Evolutionary conservation across 2,113 vertebrate genomes (phyloP), one percentile per base, ranked within the genome.

Genomic region (Thunnus thynnus): DNA sequence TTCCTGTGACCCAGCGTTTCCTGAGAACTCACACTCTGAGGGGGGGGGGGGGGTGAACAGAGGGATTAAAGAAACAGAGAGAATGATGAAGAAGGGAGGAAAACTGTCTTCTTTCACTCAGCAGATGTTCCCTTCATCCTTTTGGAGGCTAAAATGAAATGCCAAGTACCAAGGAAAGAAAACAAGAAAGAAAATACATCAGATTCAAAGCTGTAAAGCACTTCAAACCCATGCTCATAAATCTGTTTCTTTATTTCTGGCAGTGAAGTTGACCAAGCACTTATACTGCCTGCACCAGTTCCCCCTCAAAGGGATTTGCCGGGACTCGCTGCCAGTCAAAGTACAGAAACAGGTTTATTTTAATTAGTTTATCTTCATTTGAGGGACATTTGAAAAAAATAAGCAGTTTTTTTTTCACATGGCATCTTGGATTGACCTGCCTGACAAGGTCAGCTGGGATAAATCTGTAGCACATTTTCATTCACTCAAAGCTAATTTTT

Each of bases 1-100:
- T 82, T 32, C 1, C 90, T 85, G 58, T 2, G 14, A 47, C 85
- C 82, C 32, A 92, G 1, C 0, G 56, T 30, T 44, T 94, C 78
- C 7, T 89, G 95, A 61, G 87, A 82, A n/a, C 94, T 90, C 82
- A 75, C 54, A 11, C 78, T 88, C 96, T 96, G 89, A 52, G 79
- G 70, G 13, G 36, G n/a, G 51, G 30, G 20, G 8, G 68, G 1
- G 3, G 12, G 30, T 41, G n/a, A 60, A 30, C 0, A 13, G 3
- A 71, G 36, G 54, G 57, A 70, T 50, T 56, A 13, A 32, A 82
- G 18, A 46, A 27, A 25, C 50, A 30, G 25, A 66, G 11, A 36
- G 1, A 66, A 16, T 58, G n/a, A 14, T 27, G 8, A 41, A 41
- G 13, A 22, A 18, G 10, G 36, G 10, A 27, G 9, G 3, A 0